These are phyloP conservation scores for Grus americana DNA, from an alignment of 2,113 vertebrate species.

Conservation along the genomic window DNA sequence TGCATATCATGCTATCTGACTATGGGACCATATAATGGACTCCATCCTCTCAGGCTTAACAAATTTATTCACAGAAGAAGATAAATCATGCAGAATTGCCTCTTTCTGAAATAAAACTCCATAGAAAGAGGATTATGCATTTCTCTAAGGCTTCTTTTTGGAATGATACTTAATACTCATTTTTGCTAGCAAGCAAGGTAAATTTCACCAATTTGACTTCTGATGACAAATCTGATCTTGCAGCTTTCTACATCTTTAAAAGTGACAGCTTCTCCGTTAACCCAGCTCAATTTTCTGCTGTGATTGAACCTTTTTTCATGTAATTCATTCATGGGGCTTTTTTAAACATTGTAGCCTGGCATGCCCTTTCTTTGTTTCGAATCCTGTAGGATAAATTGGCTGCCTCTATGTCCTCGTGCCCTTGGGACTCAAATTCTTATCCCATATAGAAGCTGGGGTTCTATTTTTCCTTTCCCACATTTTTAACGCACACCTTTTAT, in stretches of 20 bases:
- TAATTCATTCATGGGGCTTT: background rate
- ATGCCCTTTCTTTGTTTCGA: background rate
- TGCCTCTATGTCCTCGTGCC: background rate
- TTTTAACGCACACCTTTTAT: background rate
- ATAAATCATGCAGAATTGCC: background rate
- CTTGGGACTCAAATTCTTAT: background rate
- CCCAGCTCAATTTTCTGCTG: background rate
- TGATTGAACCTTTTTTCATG: background rate
- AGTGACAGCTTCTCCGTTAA: background rate
- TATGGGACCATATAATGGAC: background rate
- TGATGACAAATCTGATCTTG: background rate
- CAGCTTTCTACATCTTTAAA: background rate
- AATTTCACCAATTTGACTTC: background rate
- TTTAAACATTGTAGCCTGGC: background rate
- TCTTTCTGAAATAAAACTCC: background rate
- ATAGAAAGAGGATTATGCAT: background rate
- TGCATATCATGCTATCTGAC: background rate
- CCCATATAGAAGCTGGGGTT: background rate
- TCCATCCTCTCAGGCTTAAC: background rate
- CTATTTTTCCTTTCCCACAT: background rate
- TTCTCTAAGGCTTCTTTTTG: background rate
- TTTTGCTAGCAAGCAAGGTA: background rate
- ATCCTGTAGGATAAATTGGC: background rate
- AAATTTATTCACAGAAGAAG: background rate
- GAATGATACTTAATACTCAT: background rate